Evolutionary conservation across 2,797 vertebrate species (phyloP).

Genomic region (Tapera naevia): DNA sequence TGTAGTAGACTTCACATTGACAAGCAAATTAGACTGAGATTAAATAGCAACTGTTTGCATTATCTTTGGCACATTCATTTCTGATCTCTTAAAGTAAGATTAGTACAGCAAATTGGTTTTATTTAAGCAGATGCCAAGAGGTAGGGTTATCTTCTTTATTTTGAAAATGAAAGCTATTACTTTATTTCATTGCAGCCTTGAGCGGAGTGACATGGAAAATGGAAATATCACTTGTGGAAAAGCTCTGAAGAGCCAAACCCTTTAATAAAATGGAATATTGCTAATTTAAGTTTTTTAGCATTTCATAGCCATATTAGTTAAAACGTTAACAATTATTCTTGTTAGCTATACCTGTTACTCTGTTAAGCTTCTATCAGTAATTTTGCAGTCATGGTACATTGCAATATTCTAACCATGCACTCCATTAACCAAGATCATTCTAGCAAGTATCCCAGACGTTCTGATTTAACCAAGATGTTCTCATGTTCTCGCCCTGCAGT

Average conservation of each 20-base stretch:
- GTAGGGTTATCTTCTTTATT: neutral
- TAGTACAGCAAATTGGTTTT: neutral
- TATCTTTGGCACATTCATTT: neutral
- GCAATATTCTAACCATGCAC: neutral
- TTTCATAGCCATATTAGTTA: neutral
- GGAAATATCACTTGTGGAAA: neutral
- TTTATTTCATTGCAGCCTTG: neutral
- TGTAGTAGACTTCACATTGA: neutral
- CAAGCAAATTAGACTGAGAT: constrained; percentile 27
- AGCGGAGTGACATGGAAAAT: neutral
- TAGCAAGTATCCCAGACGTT: neutral
- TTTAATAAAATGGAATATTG: neutral
- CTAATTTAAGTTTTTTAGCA: neutral
- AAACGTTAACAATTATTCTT: neutral
- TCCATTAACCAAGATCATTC: neutral
- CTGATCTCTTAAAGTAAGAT: constrained; percentile 1
- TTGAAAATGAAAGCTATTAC: neutral
- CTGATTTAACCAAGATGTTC: neutral
- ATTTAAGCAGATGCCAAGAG: constrained; percentile 20
- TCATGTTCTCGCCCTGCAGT: neutral
- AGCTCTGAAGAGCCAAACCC: neutral
- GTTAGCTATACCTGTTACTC: neutral
- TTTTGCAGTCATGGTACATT: neutral
- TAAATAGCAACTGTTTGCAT: constrained; percentile 7
- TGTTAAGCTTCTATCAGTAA: neutral